Conservation (phyloP, 2,888 invertebrate genomes). For the Drosophila kambysellisi region DNA sequence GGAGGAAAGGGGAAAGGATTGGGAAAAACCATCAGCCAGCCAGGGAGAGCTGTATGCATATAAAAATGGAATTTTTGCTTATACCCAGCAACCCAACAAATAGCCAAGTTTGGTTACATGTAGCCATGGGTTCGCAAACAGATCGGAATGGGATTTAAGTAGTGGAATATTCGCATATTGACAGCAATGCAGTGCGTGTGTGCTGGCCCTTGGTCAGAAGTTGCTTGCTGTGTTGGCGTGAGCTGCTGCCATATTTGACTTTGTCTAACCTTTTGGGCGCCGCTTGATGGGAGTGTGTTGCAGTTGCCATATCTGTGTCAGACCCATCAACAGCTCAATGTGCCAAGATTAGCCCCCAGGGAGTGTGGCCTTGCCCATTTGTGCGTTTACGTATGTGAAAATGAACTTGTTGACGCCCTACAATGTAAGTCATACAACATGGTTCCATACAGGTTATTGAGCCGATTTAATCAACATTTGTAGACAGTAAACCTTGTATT, state of each 20-base stretch:
- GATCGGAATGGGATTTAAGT: slow-evolving; percentile 10
- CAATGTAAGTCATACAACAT: slow-evolving; percentile 18
- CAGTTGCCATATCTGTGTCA: slow-evolving; percentile 68
- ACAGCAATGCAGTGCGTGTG: slow-evolving; percentile 46
- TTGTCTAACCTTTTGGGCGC: slow-evolving; percentile 56
- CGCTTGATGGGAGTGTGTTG: slow-evolving; percentile 31
- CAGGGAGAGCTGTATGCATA: slow-evolving; percentile 32
- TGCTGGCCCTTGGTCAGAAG: slow-evolving; percentile 57
- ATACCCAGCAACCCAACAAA: slow-evolving; percentile 11
- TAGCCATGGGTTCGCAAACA: slow-evolving; percentile 2
- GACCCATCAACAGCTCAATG: slow-evolving; percentile 50
- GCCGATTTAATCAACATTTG: slow-evolving; percentile 12
- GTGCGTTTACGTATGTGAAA: slow-evolving; percentile 6
- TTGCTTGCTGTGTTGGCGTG: slow-evolving; percentile 26
- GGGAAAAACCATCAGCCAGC: slow-evolving; percentile 19
- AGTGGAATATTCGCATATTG: slow-evolving; percentile 34
- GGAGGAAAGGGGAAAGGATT: slow-evolving; percentile 9
- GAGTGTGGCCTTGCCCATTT: slow-evolving; percentile 26
- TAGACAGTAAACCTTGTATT: neutral
- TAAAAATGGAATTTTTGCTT: slow-evolving; percentile 41
- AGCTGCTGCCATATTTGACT: slow-evolving; percentile 59
- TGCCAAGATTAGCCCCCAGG: slow-evolving; percentile 46
- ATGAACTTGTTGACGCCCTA: slow-evolving; percentile 30
- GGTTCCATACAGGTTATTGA: slow-evolving; percentile 28
- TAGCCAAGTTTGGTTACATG: slow-evolving; percentile 1